These are phyloP conservation scores for Chionodraco myersi DNA, from an alignment of 2,113 vertebrate species.

Conservation along the genomic window DNA sequence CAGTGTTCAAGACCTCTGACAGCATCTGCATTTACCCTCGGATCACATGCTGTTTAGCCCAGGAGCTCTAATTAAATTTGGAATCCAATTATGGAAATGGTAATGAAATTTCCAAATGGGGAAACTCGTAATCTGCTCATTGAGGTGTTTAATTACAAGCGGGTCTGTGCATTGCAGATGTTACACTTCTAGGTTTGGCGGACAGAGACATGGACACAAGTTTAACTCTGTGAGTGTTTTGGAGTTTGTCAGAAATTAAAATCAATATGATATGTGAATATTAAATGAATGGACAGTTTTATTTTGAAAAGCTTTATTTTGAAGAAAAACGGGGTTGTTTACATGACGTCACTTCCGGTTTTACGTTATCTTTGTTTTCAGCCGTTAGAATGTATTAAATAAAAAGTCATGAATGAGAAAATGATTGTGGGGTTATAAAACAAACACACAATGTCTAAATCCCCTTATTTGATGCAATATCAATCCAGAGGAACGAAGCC, in stretches of 20 bases:
- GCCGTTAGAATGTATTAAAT: no score
- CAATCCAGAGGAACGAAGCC: no score
- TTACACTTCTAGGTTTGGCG: slow-evolving; percentile 70
- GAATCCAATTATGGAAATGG: slow-evolving; percentile 86
- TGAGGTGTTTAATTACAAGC: slow-evolving; percentile 87
- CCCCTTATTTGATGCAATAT: no score
- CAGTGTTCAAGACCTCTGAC: slow-evolving; percentile 61
- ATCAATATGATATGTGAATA: no score
- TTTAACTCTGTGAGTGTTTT: slow-evolving; percentile 19
- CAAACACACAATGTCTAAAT: no score
- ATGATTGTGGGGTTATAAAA: no score
- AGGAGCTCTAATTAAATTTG: slow-evolving; percentile 85
- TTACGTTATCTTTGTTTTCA: no score
- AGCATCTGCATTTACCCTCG: slow-evolving; percentile 57
- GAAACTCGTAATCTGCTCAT: slow-evolving; percentile 87
- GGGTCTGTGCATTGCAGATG: slow-evolving; percentile 79
- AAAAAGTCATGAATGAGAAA: no score
- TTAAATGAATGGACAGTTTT: no score
- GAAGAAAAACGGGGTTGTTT: no score
- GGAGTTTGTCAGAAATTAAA: background rate
- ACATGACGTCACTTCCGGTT: no score
- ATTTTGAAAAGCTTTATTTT: no score
- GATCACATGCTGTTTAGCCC: slow-evolving; percentile 81
- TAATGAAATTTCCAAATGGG: slow-evolving; percentile 88
- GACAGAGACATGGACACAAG: slow-evolving; percentile 52